Evolutionary conservation across 2,797 vertebrate genomes (phyloP).

Genomic region (Antrozous pallidus): DNA sequence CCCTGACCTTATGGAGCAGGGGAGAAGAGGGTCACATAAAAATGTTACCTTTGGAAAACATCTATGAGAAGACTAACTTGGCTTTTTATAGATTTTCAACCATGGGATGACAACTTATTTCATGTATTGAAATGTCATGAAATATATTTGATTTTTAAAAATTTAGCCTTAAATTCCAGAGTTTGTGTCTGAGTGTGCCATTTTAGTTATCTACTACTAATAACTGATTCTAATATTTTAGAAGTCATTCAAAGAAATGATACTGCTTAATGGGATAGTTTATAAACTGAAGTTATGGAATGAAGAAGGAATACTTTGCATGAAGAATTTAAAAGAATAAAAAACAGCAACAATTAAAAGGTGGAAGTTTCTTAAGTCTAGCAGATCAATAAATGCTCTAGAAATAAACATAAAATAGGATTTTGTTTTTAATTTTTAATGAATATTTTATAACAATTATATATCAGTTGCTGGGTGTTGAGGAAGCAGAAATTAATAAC

Average conservation of each 20-base stretch:
- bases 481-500: not conserved
- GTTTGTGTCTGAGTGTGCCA: not conserved
- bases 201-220: not conserved
- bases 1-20: not conserved
- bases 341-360: not conserved
- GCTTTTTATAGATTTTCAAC: not conserved
- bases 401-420: not conserved
- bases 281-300: not conserved
- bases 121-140: not conserved
- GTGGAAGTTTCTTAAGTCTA: not conserved
- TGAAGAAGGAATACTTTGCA: not conserved
- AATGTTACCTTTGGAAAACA: not conserved
- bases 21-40: not conserved
- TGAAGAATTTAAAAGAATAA: not conserved
- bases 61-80: not conserved
- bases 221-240: not conserved
- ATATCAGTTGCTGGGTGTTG: not conserved
- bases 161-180: not conserved
- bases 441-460: not conserved
- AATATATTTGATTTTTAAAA: not conserved
- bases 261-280: not conserved
- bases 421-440: not conserved
- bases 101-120: not conserved
- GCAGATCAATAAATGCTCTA: not conserved
- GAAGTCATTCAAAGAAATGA: not conserved